These are phyloP conservation scores for Coelopa pilipes DNA, from an alignment of 2,888 invertebrate species.

Conservation along the genomic window DNA sequence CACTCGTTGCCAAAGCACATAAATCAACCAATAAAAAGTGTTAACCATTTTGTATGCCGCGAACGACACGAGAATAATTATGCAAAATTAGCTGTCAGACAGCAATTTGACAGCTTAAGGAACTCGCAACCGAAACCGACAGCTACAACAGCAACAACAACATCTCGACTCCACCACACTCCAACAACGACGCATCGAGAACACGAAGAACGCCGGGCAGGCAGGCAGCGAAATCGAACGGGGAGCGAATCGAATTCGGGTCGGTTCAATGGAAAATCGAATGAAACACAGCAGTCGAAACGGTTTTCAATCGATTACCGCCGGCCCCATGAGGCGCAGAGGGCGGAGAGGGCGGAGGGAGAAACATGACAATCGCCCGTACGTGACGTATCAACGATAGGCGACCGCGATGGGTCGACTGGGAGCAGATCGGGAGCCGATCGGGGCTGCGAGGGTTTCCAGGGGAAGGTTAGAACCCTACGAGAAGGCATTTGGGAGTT, in stretches of 20 bases:
- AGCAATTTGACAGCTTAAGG: conserved; percentile 30
- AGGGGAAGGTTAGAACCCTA: no score
- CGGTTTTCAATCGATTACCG: background rate
- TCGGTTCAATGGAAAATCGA: conserved; percentile 7
- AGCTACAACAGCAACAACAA: conserved; percentile 10
- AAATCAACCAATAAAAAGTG: conserved; percentile 32
- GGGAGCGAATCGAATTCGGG: background rate
- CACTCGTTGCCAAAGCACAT: conserved; percentile 28
- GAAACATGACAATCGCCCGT: conserved; percentile 22
- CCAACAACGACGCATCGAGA: background rate
- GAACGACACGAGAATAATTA: conserved; percentile 44
- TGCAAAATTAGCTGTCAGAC: conserved; percentile 48
- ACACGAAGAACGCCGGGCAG: background rate
- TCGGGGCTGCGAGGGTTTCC: no score
- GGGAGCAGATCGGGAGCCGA: no score
- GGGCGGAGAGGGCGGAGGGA: background rate
- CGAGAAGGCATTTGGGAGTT: no score
- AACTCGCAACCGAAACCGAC: conserved; percentile 16
- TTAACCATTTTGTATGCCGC: conserved; percentile 30
- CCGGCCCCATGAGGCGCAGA: background rate
- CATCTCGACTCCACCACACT: no score
- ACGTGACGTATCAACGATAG: conserved; percentile 26
- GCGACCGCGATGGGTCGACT: background rate
- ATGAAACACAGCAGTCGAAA: background rate
- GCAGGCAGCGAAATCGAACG: background rate